These are phyloP conservation scores for Scopus umbretta DNA, from an alignment of 2,113 vertebrate species.

Conservation along the genomic window DNA sequence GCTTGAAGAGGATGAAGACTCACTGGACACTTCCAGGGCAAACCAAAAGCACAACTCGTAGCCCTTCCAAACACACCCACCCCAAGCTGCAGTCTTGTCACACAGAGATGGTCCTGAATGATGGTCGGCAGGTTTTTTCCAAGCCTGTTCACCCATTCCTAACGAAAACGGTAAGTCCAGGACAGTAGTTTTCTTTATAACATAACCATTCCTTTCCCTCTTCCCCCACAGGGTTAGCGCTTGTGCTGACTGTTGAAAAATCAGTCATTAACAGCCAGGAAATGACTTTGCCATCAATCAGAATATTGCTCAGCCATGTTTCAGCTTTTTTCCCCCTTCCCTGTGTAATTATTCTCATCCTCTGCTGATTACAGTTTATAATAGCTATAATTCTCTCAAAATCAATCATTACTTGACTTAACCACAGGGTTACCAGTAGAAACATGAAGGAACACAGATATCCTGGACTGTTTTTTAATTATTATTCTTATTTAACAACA, in stretches of 20 bases:
- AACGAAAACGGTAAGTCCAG: constrained; percentile 11
- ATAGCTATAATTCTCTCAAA: constrained; percentile 78
- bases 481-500: constrained; percentile 13
- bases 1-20: not conserved
- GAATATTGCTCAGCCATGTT: constrained; percentile 73
- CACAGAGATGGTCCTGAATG: not conserved
- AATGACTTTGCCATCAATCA: constrained; percentile 80
- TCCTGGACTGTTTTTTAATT: constrained; percentile 48
- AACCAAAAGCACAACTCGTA: not conserved
- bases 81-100: not conserved
- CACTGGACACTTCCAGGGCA: rapidly evolving
- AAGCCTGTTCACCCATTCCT: not conserved
- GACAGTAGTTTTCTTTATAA: constrained; percentile 58
- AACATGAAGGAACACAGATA: constrained; percentile 60
- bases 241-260: constrained; percentile 75
- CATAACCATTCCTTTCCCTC: constrained; percentile 13
- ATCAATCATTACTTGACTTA: constrained; percentile 73
- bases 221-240: constrained; percentile 43
- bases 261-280: constrained; percentile 76
- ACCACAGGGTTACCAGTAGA: constrained; percentile 65
- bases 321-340: constrained; percentile 59
- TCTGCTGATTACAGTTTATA: constrained; percentile 77
- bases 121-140: not conserved
- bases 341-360: constrained; percentile 76
- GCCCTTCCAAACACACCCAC: not conserved